Conservation (phyloP, 2,113 vertebrate species). For the Macaca fascicularis region T2T-MFA8v1.1 NC_088378.1:7185501-7186000, state of each 20-base stretch:
- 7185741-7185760: conserved; percentile 79
- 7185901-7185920: not conserved
- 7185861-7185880: conserved; percentile 60
- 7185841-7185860: conserved; percentile 67
- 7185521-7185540: conserved; percentile 71
- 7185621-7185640: conserved; percentile 72
- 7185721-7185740: conserved; percentile 75
- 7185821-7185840: conserved; percentile 64
- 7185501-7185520: conserved; percentile 53
- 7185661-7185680: conserved; percentile 78
- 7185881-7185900: not conserved
- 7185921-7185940: not conserved
- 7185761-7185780: conserved; percentile 40
- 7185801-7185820: conserved; percentile 60
- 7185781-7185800: conserved; percentile 71
- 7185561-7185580: conserved; percentile 75
- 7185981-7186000: not conserved
- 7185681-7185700: not conserved
- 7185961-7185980: not conserved
- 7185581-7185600: conserved; percentile 78
- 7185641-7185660: conserved; percentile 86
- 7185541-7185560: conserved; percentile 66
- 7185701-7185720: conserved; percentile 50
- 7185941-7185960: not conserved
- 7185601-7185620: conserved; percentile 75